A percentile compares a stretch with the other conserved stretches of the same genome.
Conservation (phyloP, 2,888 invertebrate species). For the Torymus texanus region DNA sequence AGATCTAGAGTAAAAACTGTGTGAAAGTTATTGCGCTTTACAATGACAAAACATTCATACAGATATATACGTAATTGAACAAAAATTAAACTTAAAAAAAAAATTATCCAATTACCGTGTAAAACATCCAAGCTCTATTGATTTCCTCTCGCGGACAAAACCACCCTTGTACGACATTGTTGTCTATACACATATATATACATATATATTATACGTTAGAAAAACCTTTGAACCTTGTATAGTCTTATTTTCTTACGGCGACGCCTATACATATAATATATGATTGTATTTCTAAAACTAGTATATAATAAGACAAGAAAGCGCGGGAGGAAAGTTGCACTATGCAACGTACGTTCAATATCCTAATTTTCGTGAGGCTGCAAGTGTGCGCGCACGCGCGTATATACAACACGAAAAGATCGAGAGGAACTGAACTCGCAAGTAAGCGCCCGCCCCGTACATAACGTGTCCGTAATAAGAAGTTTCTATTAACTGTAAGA, state of each 20-base stretch:
- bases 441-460: background rate
- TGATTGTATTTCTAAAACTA: slow-evolving; percentile 45
- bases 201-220: background rate
- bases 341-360: slow-evolving; percentile 17
- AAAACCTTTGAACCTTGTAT: slow-evolving; percentile 4
- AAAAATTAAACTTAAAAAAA: background rate
- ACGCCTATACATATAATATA: background rate
- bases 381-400: too few species aligned
- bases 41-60: too few species aligned
- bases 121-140: too few species aligned
- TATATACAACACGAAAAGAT: too few species aligned
- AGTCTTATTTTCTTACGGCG: slow-evolving; percentile 23
- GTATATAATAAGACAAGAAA: slow-evolving; percentile 9
- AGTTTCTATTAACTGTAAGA: slow-evolving; percentile 38
- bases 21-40: too few species aligned
- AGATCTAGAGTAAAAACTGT: background rate
- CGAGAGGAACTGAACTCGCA: background rate
- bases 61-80: background rate
- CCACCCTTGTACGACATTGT: background rate
- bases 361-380: slow-evolving; percentile 2
- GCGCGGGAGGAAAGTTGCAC: background rate
- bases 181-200: background rate
- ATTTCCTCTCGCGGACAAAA: too few species aligned
- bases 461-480: slow-evolving; percentile 28
- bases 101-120: too few species aligned